A percentile compares a stretch with the other conserved stretches of the same genome.
These are phyloP conservation scores for Pseudobourletiella spinata DNA, from an alignment of 1,140 invertebrate species.

Conservation along the genomic window DNA sequence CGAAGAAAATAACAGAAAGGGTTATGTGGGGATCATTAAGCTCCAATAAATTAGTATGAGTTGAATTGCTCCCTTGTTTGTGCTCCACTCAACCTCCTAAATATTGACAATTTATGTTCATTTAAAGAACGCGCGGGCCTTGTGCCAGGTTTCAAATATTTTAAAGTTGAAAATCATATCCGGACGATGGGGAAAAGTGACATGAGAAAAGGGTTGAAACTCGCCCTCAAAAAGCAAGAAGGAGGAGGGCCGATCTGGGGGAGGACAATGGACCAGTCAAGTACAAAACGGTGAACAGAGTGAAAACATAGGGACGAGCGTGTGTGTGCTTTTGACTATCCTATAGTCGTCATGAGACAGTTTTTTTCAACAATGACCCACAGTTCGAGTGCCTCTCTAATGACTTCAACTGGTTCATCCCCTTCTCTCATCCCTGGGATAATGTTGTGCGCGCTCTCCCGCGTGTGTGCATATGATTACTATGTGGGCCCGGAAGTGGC, in stretches of 20 bases:
- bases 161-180: slow-evolving; percentile 20
- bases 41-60: slow-evolving; percentile 4
- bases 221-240: not conserved
- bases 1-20: not conserved
- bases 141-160: slow-evolving; percentile 12
- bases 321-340: not conserved
- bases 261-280: not conserved
- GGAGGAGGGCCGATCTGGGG: no score
- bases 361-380: not conserved
- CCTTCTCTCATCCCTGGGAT: no score
- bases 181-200: no score
- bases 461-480: not conserved
- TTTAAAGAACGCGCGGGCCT: not conserved
- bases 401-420: no score
- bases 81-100: not conserved
- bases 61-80: not conserved
- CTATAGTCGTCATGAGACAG: not conserved
- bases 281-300: not conserved
- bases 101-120: not conserved
- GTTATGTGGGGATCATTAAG: slow-evolving; percentile 3
- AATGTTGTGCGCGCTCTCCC: not conserved
- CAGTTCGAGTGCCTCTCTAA: not conserved
- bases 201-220: no score
- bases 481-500: slow-evolving; percentile 9
- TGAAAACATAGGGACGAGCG: no score